Evolutionary conservation across 2,888 invertebrate genomes (phyloP), one percentile per base, ranked within the genome.

Genomic region (Notodonta dromedarius): DNA sequence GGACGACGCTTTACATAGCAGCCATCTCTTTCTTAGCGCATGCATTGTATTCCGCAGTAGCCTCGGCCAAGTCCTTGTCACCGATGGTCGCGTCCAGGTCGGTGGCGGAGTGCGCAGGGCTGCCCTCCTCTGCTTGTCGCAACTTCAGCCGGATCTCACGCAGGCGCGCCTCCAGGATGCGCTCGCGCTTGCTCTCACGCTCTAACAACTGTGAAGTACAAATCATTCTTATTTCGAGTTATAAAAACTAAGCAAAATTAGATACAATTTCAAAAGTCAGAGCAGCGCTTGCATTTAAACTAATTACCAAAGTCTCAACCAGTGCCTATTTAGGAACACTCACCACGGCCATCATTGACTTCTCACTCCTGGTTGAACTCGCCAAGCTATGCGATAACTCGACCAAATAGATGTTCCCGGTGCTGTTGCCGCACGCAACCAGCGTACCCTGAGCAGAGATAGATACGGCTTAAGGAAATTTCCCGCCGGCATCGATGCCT

Each of bases 121-220:
- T 80, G 64, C 79, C 84, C 65, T 87, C 87, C 63, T 87, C 88
- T 46, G 84, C 88, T 73, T 88, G 86, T 46, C 86, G 82, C 79
- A 72, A 71, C 86, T 95, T 95, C 16, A 96, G 86, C 54, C 95
- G 94, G 68, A 97, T 94, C 89, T 98, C 98, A 66, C 98, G 95
- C 79, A 97, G 95, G 74, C 98, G 95, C 6, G 97, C 96, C 85
- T 98, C 98, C 71, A 98, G 94, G 61, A 98, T 98, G 85, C 98
- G 98, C 86, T 98, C 98, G 60, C 98, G 94, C 62, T 96, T 95
- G 61, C 96, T 95, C 89, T 98, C 98, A 57, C 98, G 94, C 74
- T 98, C 98, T 76, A 98, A 95, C 94, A 98, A 96, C 97, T 97
- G 14, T 4, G 4, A 3, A 16, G 12, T 9, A 50, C 16, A 14